phyloP scores from a whole-genome alignment of 2,113 vertebrate species.

The Anthoscopus minutus region DNA sequence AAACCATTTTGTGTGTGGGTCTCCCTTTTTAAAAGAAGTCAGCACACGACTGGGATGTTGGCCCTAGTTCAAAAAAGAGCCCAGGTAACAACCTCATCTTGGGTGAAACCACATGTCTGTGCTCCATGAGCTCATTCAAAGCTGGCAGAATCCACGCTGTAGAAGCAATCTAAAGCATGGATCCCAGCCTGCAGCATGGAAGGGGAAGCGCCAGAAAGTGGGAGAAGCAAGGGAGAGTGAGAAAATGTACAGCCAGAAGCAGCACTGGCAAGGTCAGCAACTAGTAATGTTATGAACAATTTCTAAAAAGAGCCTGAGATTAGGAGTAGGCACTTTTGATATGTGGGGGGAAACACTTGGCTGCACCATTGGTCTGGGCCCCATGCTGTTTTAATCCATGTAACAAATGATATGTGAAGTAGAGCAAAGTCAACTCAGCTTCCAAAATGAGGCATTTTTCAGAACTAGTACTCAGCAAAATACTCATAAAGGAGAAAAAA shows the following conservation, averaged over 20 bases:
- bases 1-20: background rate
- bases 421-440: background rate
- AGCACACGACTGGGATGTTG: background rate
- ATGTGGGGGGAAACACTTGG: conserved; percentile 6
- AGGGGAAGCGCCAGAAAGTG: background rate
- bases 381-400: background rate
- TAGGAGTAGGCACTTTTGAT: conserved; percentile 3
- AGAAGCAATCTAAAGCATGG: background rate
- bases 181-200: background rate
- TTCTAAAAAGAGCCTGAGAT: background rate
- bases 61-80: background rate
- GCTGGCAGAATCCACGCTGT: background rate
- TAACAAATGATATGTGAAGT: conserved; percentile 14
- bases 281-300: background rate
- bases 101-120: background rate
- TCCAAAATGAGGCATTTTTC: background rate
- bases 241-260: conserved; percentile 48
- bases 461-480: background rate
- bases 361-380: background rate
- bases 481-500: background rate
- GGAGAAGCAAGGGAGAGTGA: background rate
- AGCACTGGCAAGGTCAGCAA: conserved; percentile 19
- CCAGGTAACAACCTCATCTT: background rate
- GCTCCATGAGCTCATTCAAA: background rate
- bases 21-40: background rate